These are phyloP conservation scores for Hydroisotoma schaefferi DNA, from an alignment of 2,888 invertebrate species.

Conservation along the genomic window DNA sequence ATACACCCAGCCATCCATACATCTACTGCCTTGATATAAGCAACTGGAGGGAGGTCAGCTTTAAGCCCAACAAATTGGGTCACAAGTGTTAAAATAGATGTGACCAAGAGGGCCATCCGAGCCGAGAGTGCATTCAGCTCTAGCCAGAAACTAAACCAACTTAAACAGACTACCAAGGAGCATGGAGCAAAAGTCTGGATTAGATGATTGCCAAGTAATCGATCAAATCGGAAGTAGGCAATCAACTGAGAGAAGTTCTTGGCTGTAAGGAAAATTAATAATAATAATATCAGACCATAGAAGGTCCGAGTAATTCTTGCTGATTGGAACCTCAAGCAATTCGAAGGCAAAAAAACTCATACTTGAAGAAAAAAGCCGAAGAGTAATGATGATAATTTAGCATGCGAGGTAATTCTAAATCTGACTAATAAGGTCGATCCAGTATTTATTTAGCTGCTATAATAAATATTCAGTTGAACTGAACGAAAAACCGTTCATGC, in stretches of 20 bases:
- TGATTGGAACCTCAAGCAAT: conserved; percentile 1
- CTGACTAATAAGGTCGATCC: no score
- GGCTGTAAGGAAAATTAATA: conserved; percentile 52
- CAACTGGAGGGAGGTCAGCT: conserved; percentile 78
- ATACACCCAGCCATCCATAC: conserved; percentile 74
- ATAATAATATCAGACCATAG: no score
- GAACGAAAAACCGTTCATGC: no score
- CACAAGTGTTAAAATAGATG: conserved; percentile 77
- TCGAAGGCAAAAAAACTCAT: no score
- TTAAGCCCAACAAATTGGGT: conserved; percentile 80
- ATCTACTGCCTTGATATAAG: conserved; percentile 68
- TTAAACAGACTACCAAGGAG: conserved; percentile 74
- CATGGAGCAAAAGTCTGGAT: conserved; percentile 83
- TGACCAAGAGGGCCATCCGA: conserved; percentile 72
- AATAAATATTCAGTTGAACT: no score
- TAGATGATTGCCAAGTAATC: conserved; percentile 78
- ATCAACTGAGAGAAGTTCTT: conserved; percentile 74
- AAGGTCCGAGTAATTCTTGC: not conserved
- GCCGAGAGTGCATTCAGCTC: conserved; percentile 80
- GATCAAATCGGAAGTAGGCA: conserved; percentile 74
- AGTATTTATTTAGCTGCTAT: no score
- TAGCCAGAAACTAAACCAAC: conserved; percentile 85
- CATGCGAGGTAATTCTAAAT: no score
- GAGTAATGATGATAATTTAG: no score
- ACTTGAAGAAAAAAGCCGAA: no score